Percentiles rank a stretch among this genome's conserved stretches.
Evolutionary conservation across 2,797 vertebrate genomes (phyloP).

Genomic region (Cirrhinus mrigala): DNA sequence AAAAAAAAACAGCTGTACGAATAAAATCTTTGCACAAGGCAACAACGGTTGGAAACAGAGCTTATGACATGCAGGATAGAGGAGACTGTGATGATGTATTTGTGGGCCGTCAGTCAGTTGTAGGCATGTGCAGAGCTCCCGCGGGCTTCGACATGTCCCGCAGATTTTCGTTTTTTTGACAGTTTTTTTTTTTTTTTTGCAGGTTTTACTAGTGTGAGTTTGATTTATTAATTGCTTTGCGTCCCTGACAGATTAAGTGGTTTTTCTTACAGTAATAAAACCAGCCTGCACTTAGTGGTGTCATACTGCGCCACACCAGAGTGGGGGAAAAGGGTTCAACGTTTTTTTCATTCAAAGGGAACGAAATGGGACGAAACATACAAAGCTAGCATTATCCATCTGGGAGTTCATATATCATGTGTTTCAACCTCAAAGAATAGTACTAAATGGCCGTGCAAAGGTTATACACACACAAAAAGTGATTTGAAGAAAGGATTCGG

Average conservation of each 20-base stretch:
- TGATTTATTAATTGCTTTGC: conserved; percentile 74
- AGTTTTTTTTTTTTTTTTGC: conserved; percentile 55
- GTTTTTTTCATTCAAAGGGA: conserved; percentile 10
- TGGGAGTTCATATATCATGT: conserved; percentile 33
- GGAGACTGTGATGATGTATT: conserved; percentile 54
- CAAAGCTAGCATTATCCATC: conserved; percentile 37
- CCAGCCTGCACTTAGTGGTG: conserved; percentile 58
- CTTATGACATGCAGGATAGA: conserved; percentile 60
- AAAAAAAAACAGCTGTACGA: conserved; percentile 64
- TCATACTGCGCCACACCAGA: conserved; percentile 35
- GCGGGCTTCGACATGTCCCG: conserved; percentile 64
- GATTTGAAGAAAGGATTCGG: conserved; percentile 36
- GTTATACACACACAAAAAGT: conserved; percentile 36
- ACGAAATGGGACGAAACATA: conserved; percentile 26
- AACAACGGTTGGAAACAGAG: conserved; percentile 50
- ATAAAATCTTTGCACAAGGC: conserved; percentile 59
- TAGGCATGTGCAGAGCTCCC: conserved; percentile 62
- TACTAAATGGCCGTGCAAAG: conserved; percentile 23
- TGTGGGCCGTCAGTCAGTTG: conserved; percentile 64
- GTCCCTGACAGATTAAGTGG: conserved; percentile 74
- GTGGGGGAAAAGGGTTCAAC: conserved; percentile 13
- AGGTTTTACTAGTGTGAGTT: conserved; percentile 65
- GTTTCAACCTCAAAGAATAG: conserved; percentile 33
- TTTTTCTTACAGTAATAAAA: conserved; percentile 69
- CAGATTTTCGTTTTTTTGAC: conserved; percentile 68